These are phyloP conservation scores for Ictalurus punctatus DNA, from an alignment of 2,113 vertebrate species.

Conservation along the genomic window DNA sequence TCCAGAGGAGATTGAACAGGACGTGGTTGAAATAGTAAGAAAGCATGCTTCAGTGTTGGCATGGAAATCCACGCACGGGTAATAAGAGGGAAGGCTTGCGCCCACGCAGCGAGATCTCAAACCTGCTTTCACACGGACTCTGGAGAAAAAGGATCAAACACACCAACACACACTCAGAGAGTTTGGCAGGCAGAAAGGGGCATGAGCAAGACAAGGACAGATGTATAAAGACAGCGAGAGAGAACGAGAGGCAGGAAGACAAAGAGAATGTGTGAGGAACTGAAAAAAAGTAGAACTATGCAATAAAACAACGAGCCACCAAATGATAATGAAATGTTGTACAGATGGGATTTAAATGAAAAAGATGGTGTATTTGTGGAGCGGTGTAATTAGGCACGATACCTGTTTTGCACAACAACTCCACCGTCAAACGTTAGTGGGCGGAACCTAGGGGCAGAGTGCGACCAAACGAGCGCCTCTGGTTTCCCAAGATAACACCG, in stretches of 20 bases:
- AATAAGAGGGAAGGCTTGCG: constrained; percentile 12
- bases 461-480: neutral
- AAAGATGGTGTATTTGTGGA: neutral
- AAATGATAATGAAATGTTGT: neutral
- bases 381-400: neutral
- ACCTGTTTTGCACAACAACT: too few relatives aligned
- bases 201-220: neutral
- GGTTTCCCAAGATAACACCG: too few relatives aligned
- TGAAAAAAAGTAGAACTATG: neutral
- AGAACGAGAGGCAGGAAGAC: neutral
- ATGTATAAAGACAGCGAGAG: neutral
- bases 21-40: constrained; percentile 3
- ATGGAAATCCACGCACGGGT: constrained; percentile 2
- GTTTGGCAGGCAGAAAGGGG: neutral
- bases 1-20: neutral
- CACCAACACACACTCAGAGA: constrained; percentile 7
- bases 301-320: neutral
- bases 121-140: neutral
- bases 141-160: constrained; percentile 7
- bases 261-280: neutral
- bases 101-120: constrained; percentile 26
- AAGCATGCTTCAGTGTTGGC: neutral
- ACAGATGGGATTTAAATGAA: neutral
- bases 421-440: neutral
- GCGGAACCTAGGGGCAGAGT: neutral